phyloP scores from a whole-genome alignment of 2,113 vertebrate genomes.

The Chaenogobius annularis region DNA sequence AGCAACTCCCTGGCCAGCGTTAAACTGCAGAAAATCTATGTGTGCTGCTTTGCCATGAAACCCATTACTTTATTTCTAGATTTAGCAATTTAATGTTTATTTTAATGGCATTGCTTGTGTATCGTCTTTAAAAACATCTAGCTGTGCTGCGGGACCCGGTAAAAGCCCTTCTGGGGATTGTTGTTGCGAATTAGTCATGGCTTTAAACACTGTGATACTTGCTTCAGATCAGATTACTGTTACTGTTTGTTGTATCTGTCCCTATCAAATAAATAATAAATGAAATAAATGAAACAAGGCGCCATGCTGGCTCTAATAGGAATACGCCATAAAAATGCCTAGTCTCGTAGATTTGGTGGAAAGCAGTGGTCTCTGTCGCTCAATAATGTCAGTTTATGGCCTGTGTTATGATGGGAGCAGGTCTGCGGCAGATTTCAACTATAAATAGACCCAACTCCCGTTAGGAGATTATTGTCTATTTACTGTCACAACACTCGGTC shows the following conservation, averaged over 20 bases:
- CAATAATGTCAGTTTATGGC: constrained; percentile 59
- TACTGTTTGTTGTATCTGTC: too few species aligned
- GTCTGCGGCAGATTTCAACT: constrained; percentile 37
- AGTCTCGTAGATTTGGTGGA: constrained; percentile 43
- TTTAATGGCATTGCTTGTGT: constrained; percentile 50
- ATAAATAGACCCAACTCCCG: constrained; percentile 36
- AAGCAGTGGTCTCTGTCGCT: constrained; percentile 46
- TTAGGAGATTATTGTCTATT: constrained; percentile 34
- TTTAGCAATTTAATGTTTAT: constrained; percentile 1
- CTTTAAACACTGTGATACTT: too few species aligned
- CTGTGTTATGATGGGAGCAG: constrained; percentile 43
- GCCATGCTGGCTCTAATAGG: constrained; percentile 51
- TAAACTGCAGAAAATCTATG: constrained; percentile 60
- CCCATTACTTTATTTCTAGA: constrained; percentile 34
- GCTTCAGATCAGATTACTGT: too few species aligned
- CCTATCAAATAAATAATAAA: too few species aligned
- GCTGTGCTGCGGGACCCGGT: constrained; percentile 7
- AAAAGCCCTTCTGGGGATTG: too few species aligned
- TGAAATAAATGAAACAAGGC: constrained; percentile 39
- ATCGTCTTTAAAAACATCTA: constrained; percentile 53
- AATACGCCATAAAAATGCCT: constrained; percentile 56
- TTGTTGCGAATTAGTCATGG: too few species aligned
- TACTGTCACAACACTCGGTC: constrained; percentile 18
- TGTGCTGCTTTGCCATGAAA: constrained; percentile 38
- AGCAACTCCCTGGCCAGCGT: constrained; percentile 39